phyloP scores from a whole-genome alignment of 2,888 invertebrate species.

The Noctua pronuba region DNA sequence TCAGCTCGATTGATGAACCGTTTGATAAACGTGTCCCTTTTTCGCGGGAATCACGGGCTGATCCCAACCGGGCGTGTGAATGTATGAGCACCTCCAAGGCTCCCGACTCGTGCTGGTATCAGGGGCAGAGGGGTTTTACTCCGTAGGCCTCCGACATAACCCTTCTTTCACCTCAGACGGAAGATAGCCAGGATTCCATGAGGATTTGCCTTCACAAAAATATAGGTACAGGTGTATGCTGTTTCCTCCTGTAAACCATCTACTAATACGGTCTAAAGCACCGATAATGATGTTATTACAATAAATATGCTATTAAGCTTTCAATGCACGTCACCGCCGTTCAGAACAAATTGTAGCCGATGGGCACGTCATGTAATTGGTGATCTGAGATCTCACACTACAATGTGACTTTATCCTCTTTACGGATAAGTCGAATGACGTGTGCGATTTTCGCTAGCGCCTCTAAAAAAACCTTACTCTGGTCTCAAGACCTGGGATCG shows the following conservation, averaged over 20 bases:
- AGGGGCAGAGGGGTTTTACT: background rate
- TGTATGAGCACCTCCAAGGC: background rate
- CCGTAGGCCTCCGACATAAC: background rate
- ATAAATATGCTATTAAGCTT: constrained; percentile 3
- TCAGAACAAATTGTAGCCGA: background rate
- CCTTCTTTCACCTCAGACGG: background rate
- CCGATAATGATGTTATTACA: constrained; percentile 2
- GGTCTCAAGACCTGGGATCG: background rate
- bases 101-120: background rate
- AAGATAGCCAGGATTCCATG: background rate
- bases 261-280: constrained; percentile 1
- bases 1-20: background rate
- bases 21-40: background rate
- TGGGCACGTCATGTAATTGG: background rate
- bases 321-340: background rate
- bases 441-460: background rate
- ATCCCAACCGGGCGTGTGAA: background rate
- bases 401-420: background rate
- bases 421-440: background rate
- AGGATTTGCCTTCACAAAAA: background rate
- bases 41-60: background rate
- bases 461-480: background rate
- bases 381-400: background rate
- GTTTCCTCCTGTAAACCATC: background rate
- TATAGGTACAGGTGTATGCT: background rate